phyloP scores from a whole-genome alignment of 2,797 vertebrate species.

The Halcyon leucocephala region DNA sequence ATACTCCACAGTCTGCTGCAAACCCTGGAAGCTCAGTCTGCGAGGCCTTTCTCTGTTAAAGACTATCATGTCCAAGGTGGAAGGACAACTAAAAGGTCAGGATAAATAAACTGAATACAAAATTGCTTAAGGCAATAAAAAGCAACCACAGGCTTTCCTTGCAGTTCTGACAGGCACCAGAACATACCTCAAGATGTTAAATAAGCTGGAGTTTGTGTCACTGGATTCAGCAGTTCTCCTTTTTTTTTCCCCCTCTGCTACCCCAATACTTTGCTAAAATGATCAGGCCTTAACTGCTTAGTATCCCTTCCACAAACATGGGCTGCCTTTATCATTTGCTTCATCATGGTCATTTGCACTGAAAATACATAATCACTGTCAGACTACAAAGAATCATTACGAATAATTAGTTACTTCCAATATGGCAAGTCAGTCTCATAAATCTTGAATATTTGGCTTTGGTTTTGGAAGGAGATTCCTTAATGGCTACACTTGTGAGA shows the following conservation, averaged over 20 bases:
- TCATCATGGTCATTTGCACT: neutral
- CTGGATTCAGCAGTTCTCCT: neutral
- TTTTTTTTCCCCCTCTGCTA: neutral
- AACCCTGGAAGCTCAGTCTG: neutral
- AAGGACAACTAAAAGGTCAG: slow-evolving; percentile 42
- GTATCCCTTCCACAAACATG: slow-evolving; percentile 18
- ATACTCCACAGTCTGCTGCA: neutral
- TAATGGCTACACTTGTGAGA: slow-evolving; percentile 52
- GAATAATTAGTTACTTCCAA: slow-evolving; percentile 54
- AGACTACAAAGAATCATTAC: slow-evolving; percentile 48
- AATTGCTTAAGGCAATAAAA: slow-evolving; percentile 35
- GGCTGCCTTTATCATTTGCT: slow-evolving; percentile 37
- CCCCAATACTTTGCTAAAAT: neutral
- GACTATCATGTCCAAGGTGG: neutral
- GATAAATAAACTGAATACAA: slow-evolving; percentile 45
- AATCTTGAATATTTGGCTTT: slow-evolving; percentile 56
- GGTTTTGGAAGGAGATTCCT: slow-evolving; percentile 54
- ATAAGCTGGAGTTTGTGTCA: neutral
- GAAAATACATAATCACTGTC: slow-evolving; percentile 60
- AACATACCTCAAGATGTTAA: neutral
- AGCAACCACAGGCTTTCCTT: neutral
- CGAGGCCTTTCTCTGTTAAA: neutral
- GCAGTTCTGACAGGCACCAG: neutral
- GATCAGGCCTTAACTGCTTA: neutral
- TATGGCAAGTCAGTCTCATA: slow-evolving; percentile 36